A percentile compares a stretch with the other conserved stretches of the same genome.
phyloP scores from a whole-genome alignment of 2,888 invertebrate genomes.

The Cheilosia scutellata region DNA sequence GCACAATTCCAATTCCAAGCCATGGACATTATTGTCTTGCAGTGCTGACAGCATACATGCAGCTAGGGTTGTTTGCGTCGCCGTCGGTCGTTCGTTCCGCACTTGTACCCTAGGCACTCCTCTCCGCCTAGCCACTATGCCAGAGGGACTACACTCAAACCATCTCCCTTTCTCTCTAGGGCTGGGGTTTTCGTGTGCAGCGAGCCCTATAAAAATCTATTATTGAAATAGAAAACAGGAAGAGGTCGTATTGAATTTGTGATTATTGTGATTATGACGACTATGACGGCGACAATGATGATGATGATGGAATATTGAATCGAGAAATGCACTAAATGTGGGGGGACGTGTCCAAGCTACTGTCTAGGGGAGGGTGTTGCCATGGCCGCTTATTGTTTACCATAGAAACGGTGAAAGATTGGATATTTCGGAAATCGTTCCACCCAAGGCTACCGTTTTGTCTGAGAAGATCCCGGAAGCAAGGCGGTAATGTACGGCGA shows the following conservation, averaged over 20 bases:
- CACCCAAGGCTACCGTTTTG: slow-evolving; percentile 2
- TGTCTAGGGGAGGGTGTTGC: slow-evolving; percentile 2
- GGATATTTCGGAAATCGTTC: slow-evolving; percentile 58
- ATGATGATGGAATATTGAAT: slow-evolving; percentile 61
- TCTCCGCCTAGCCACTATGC: slow-evolving; percentile 11
- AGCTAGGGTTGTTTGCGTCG: slow-evolving; percentile 60
- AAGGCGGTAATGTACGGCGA: slow-evolving; percentile 48
- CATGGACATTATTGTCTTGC: slow-evolving; percentile 64
- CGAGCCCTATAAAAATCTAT: slow-evolving; percentile 72
- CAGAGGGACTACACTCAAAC: slow-evolving; percentile 23
- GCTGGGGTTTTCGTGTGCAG: slow-evolving; percentile 44
- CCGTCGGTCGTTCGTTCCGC: slow-evolving; percentile 50
- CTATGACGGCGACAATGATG: slow-evolving; percentile 28
- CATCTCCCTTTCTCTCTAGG: slow-evolving; percentile 16
- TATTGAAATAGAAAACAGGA: slow-evolving; percentile 72
- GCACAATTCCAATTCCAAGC: slow-evolving; percentile 70
- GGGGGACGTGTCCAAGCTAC: neutral
- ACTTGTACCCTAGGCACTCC: slow-evolving; percentile 48
- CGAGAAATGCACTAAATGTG: slow-evolving; percentile 36
- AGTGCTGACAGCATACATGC: slow-evolving; percentile 64
- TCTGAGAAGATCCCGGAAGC: slow-evolving; percentile 56
- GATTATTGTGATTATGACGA: slow-evolving; percentile 61
- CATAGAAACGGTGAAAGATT: slow-evolving; percentile 37
- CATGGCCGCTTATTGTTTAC: slow-evolving; percentile 17
- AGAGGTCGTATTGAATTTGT: slow-evolving; percentile 76